These are phyloP conservation scores for Caerostris darwini DNA, from an alignment of 1,140 invertebrate species.

Conservation along the genomic window DNA sequence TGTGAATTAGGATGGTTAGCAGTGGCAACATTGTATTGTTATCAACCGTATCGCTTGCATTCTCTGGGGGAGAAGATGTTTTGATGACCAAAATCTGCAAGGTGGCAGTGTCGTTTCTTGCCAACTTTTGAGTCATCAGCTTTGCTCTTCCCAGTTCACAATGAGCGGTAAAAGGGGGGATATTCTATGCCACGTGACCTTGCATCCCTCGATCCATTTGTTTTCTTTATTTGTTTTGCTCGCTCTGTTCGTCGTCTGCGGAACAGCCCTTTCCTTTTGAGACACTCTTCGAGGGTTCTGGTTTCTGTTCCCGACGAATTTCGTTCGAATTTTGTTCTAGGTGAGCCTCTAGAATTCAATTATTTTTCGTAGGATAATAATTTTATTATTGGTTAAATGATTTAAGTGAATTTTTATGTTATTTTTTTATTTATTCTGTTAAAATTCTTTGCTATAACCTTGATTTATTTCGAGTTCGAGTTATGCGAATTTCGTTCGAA, in stretches of 20 bases:
- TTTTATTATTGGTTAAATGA: no score
- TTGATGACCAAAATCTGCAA: conserved; percentile 56
- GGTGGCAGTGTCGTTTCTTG: conserved; percentile 41
- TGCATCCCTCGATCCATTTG: not conserved
- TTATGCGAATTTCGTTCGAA: not conserved
- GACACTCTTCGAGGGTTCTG: conserved; percentile 4
- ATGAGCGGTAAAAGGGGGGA: conserved; percentile 5
- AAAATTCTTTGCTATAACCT: no score
- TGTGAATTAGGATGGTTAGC: no score
- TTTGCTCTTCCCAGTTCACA: not conserved
- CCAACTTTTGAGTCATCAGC: conserved; percentile 67
- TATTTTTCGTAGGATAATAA: no score
- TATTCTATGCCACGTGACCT: conserved; percentile 43
- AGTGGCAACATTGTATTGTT: no score
- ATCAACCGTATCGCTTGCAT: no score
- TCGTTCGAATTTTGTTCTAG: not conserved
- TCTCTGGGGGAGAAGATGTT: no score
- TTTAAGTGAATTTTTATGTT: no score
- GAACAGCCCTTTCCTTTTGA: conserved; percentile 5
- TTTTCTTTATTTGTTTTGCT: not conserved
- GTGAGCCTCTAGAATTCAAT: not conserved
- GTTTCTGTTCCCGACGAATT: not conserved
- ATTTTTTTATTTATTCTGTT: no score
- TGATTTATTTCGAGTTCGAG: no score
- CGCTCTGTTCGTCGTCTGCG: not conserved